phyloP scores from a whole-genome alignment of 2,888 invertebrate species.

The Blomia tropicalis region DNA sequence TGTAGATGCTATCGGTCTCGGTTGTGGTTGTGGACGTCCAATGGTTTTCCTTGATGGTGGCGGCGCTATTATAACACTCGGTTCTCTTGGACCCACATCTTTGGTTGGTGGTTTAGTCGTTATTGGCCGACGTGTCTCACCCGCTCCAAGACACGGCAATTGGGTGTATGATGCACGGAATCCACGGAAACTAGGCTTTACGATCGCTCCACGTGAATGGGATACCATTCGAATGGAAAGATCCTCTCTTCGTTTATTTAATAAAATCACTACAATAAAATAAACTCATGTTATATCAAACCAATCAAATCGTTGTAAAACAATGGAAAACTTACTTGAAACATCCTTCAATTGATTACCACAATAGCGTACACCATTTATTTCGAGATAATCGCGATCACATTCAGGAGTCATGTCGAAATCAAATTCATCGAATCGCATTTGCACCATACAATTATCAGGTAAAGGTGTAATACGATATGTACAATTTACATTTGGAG shows the following conservation, averaged over 20 bases:
- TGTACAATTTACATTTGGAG: conserved; percentile 28
- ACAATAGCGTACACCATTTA: conserved; percentile 31
- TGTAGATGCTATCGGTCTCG: neutral
- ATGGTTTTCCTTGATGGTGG: neutral
- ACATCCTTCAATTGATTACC: conserved; percentile 31
- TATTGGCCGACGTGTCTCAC: conserved; percentile 1
- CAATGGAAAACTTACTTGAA: conserved; percentile 28
- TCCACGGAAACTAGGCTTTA: conserved; percentile 26
- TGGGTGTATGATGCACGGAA: conserved; percentile 30
- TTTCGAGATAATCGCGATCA: conserved; percentile 29
- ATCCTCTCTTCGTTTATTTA: conserved; percentile 20
- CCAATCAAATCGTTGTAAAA: neutral
- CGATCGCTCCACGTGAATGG: conserved; percentile 25
- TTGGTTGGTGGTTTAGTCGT: neutral
- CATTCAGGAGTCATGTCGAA: conserved; percentile 28
- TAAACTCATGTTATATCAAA: too few relatives aligned
- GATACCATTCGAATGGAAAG: conserved; percentile 28
- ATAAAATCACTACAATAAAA: conserved; percentile 12
- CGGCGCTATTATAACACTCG: neutral
- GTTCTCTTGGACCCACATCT: neutral
- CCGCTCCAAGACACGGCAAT: conserved; percentile 28
- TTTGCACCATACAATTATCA: conserved; percentile 30
- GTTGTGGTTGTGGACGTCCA: neutral
- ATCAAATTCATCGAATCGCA: conserved; percentile 31
- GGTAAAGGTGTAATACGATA: conserved; percentile 29